Conservation (phyloP, 2,113 vertebrate species). For the Protobothrops flavoviridis region DNA sequence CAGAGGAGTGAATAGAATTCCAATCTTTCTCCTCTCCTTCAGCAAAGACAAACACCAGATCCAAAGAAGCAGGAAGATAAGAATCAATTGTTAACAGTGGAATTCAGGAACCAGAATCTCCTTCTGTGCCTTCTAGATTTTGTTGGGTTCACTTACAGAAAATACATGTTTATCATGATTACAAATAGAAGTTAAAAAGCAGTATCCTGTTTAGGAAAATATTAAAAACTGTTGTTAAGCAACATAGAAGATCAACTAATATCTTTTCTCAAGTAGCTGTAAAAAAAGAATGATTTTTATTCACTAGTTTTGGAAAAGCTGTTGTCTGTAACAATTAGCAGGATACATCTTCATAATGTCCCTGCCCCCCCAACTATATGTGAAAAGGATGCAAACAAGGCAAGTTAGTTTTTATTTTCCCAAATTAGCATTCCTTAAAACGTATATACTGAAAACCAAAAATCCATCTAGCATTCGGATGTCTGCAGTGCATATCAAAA, state of each 20-base stretch:
- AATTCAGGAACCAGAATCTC: background rate
- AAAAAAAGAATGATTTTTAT: background rate
- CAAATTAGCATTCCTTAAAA: background rate
- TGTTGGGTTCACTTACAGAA: slow-evolving; percentile 38
- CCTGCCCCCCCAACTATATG: background rate
- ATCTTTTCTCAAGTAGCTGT: background rate
- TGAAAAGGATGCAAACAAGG: background rate
- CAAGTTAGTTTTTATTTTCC: too few species aligned
- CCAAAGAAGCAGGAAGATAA: background rate
- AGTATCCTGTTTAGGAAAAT: slow-evolving; percentile 10
- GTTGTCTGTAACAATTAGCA: background rate
- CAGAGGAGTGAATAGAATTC: background rate
- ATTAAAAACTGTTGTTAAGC: slow-evolving; percentile 14
- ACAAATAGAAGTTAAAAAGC: slow-evolving; percentile 50
- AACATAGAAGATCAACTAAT: slow-evolving; percentile 6
- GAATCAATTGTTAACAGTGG: background rate
- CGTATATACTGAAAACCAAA: background rate
- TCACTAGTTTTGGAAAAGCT: background rate
- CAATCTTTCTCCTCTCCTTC: background rate
- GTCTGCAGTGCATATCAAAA: background rate
- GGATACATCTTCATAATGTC: background rate
- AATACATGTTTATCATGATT: slow-evolving; percentile 55
- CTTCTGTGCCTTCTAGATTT: background rate
- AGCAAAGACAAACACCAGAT: background rate
- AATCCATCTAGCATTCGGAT: background rate